Conservation (phyloP, 2,113 vertebrate species). For the Crocuta crocuta region DNA sequence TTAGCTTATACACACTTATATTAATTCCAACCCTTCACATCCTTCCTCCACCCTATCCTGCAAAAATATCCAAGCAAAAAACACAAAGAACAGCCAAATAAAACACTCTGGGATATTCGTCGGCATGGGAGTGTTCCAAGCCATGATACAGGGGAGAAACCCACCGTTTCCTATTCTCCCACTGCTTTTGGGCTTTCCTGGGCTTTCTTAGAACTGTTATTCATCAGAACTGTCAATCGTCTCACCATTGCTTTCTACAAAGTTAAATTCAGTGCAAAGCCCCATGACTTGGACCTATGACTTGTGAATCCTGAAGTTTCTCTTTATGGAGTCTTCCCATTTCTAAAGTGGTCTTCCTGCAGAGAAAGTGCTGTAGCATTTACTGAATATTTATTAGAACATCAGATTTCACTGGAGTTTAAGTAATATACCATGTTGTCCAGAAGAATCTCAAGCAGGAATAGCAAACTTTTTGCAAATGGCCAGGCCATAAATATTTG, state of each 20-base stretch:
- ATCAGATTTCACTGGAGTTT: neutral
- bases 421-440: neutral
- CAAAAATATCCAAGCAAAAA: neutral
- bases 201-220: neutral
- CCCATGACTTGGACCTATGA: neutral
- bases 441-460: neutral
- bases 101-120: neutral
- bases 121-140: neutral
- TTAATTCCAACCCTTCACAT: neutral
- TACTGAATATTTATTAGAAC: slow-evolving; percentile 44
- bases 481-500: neutral
- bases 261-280: neutral
- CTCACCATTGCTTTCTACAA: neutral
- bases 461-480: neutral
- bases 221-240: neutral
- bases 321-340: neutral
- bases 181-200: neutral
- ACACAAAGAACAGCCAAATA: neutral
- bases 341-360: neutral
- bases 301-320: neutral
- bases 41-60: neutral
- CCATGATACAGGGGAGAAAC: neutral
- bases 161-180: neutral
- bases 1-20: neutral
- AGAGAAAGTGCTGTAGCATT: neutral